These are phyloP conservation scores for Micrasema longulum DNA, from an alignment of 1,140 invertebrate genomes.

Conservation along the genomic window DNA sequence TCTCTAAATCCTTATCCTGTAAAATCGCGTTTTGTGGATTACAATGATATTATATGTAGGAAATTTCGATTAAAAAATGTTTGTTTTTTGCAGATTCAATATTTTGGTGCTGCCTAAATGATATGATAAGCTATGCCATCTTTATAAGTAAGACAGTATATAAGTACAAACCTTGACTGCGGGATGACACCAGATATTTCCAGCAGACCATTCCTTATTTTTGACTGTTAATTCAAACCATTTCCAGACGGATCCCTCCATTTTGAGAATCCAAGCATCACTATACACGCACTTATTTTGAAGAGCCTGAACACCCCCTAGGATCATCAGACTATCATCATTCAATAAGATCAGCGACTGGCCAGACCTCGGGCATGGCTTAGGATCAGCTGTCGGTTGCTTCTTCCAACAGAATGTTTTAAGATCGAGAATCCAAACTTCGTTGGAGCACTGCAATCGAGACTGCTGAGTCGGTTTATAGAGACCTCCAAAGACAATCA, in stretches of 20 bases:
- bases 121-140: no score
- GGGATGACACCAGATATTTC: constrained; percentile 93
- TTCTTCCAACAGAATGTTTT: constrained; percentile 82
- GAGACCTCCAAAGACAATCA: constrained; percentile 92
- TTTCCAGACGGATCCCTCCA: constrained; percentile 76
- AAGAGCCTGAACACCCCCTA: constrained; percentile 75
- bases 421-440: constrained; percentile 91
- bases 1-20: no score
- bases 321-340: constrained; percentile 77
- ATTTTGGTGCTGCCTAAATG: no score
- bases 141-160: no score
- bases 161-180: constrained; percentile 73
- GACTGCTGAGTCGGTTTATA: constrained; percentile 64
- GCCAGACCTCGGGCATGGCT: constrained; percentile 87
- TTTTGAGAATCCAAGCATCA: constrained; percentile 75
- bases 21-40: no score
- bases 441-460: constrained; percentile 80
- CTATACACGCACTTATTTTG: constrained; percentile 69
- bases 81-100: no score
- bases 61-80: no score
- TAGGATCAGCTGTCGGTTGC: constrained; percentile 74
- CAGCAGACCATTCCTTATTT: constrained; percentile 82
- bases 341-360: constrained; percentile 86
- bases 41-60: no score
- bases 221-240: constrained; percentile 85